phyloP scores from a whole-genome alignment of 2,888 invertebrate species.

The Oeneis ivallda region DNA sequence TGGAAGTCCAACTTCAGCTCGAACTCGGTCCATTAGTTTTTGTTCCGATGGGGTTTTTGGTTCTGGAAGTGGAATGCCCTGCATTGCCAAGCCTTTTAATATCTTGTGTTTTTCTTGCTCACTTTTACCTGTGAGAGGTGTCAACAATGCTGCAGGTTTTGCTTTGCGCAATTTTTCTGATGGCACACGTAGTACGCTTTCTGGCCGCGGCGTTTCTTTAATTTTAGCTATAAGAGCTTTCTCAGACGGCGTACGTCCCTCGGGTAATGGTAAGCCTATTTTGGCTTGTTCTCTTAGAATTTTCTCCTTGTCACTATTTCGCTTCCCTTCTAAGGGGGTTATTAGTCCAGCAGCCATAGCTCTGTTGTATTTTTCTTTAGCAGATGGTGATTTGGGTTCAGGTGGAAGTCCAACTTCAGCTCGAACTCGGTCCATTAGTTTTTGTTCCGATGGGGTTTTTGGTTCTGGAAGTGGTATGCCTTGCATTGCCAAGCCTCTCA shows the following conservation, averaged over 20 bases:
- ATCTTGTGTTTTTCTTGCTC: conserved; percentile 45
- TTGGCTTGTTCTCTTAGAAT: conserved; percentile 30
- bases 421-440: conserved; percentile 40
- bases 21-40: conserved; percentile 43
- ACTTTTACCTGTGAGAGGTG: conserved; percentile 44
- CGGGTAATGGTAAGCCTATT: conserved; percentile 46
- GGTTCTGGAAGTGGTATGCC: conserved; percentile 43
- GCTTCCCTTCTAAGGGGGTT: conserved; percentile 50
- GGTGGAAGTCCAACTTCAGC: conserved; percentile 43
- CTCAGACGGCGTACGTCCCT: conserved; percentile 48
- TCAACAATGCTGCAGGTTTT: conserved; percentile 39
- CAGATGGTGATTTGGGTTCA: conserved; percentile 43
- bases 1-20: conserved; percentile 46
- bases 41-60: conserved; percentile 45
- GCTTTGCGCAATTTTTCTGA: conserved; percentile 40
- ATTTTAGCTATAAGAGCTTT: conserved; percentile 45
- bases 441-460: conserved; percentile 42
- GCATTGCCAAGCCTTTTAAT: conserved; percentile 39
- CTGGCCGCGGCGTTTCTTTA: conserved; percentile 28
- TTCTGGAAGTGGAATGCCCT: conserved; percentile 46
- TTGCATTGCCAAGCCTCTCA: conserved; percentile 38
- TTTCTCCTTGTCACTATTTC: conserved; percentile 42
- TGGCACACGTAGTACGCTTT: neutral
- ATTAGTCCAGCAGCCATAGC: conserved; percentile 47
- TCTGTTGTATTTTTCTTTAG: conserved; percentile 44